Conservation (phyloP, 2,888 invertebrate species). For the Steinernema carpocapsae region DNA sequence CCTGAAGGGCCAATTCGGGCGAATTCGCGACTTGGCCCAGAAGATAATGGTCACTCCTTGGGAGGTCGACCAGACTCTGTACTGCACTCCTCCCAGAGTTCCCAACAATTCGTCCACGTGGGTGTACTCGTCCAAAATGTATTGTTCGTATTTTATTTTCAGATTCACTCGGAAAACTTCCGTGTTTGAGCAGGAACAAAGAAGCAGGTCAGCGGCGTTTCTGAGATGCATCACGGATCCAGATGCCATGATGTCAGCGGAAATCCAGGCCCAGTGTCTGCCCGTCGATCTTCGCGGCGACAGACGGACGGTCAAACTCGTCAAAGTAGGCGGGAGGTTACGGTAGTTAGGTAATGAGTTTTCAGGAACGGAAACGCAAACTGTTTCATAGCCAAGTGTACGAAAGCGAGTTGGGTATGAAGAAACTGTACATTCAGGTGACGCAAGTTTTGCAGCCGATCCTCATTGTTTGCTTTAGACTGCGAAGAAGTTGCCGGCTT, state of each 20-base stretch:
- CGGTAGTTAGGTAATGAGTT: conserved; percentile 53
- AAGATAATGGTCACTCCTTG: conserved; percentile 69
- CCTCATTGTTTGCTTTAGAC: conserved; percentile 69
- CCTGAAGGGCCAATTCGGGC: conserved; percentile 68
- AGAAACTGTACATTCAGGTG: conserved; percentile 74
- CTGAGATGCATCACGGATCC: conserved; percentile 65
- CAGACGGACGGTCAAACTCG: conserved; percentile 74
- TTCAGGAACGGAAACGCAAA: conserved; percentile 76
- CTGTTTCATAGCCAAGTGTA: conserved; percentile 76
- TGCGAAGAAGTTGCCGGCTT: conserved; percentile 75
- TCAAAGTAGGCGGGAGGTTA: conserved; percentile 75
- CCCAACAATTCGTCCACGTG: neutral
- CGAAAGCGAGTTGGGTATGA: conserved; percentile 75
- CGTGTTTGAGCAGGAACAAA: conserved; percentile 38
- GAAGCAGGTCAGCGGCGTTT: conserved; percentile 50
- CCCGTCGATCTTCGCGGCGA: conserved; percentile 74
- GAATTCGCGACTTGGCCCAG: conserved; percentile 66
- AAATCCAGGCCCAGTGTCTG: conserved; percentile 73
- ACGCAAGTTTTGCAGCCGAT: conserved; percentile 19
- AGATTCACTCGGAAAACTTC: conserved; percentile 5
- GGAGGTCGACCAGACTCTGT: conserved; percentile 64
- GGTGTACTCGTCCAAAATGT: neutral
- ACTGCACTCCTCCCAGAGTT: conserved; percentile 62
- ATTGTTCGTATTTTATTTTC: neutral
- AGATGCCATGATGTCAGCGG: conserved; percentile 71